Base-by-base conservation (phyloP, 2,797 vertebrate genomes). In the Spinibarbus caldwelli region DNA sequence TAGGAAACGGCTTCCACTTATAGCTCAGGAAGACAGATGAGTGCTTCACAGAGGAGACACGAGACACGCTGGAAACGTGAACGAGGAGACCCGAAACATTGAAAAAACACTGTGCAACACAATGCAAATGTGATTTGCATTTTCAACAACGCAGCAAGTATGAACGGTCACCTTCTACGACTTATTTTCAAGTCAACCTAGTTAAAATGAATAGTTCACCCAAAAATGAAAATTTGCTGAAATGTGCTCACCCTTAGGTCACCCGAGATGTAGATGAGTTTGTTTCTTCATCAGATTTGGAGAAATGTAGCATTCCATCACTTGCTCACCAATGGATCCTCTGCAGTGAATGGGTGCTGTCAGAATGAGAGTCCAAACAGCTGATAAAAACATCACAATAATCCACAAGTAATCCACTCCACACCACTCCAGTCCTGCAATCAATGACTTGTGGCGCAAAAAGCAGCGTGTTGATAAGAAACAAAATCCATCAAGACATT, bases 21-120 rank as follows among this genome's bases (percentile, higher is more conserved):
- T 93, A 93, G 93, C 90, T 38, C 90, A 91, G 92, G 92, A 93
- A 93, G 88, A 59, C 79, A 43, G 87, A 90, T 84, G 89, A 92
- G 83, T 84, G 88, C 87, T 89, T 88, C 84, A 77, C 64, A 2
- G 70, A 84, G 70, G 82, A 86, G 81, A 83, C 78, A 43, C 82
- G 47, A 64, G 43, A 23, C 23, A 21, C 54, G 17, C 47, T 54
- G 36, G 62, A 41, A 36, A 45, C 31, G 34, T 15, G 59, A 67
- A 15, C 21, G 45, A 78, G 23, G 5, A 49, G 31, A 19, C 29
- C 47, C 34, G 6, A 57, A 77, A 66, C 49, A 19, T 1, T 10
- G 5, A 23, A 10, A 21, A 68, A 68, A 21, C 9, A n/a, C 19
- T 3, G 34, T 57, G 73, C 54, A 41, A 6, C 1, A 6, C 52